Conservation (phyloP, 1,140 invertebrate species). For the Apis florea region DNA sequence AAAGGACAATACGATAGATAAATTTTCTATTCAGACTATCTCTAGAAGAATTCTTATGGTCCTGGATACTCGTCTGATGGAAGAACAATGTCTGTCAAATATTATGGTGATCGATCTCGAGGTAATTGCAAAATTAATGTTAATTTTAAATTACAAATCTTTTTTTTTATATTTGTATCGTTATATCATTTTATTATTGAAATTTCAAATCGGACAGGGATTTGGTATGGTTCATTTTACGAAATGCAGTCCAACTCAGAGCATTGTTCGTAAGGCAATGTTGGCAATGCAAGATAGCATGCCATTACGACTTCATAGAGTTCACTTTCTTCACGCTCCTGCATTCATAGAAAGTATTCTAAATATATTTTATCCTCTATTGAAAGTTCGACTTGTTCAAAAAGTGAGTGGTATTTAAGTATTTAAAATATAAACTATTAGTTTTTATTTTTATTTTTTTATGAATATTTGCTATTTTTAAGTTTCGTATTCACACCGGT, state of each 20-base stretch:
- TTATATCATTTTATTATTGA: conserved; percentile 14
- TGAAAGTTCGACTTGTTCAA: conserved; percentile 75
- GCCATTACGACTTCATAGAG: conserved; percentile 73
- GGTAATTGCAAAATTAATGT: conserved; percentile 52
- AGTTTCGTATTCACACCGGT: conserved; percentile 72
- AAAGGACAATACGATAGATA: conserved; percentile 69
- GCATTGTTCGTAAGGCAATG: conserved; percentile 73
- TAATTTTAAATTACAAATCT: background rate
- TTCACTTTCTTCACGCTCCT: conserved; percentile 75
- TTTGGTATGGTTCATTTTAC: conserved; percentile 73
- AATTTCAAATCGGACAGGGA: conserved; percentile 60
- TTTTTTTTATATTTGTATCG: background rate
- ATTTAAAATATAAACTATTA: background rate
- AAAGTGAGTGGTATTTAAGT: conserved; percentile 67
- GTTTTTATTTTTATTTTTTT: background rate
- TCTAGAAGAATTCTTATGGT: conserved; percentile 76
- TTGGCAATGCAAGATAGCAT: conserved; percentile 77
- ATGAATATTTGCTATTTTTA: conserved; percentile 16
- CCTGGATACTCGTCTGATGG: conserved; percentile 73
- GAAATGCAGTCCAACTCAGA: conserved; percentile 74
- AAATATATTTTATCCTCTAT: conserved; percentile 74
- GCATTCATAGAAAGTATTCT: conserved; percentile 71
- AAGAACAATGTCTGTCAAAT: conserved; percentile 76
- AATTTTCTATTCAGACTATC: conserved; percentile 72
- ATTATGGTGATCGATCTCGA: conserved; percentile 77